Percentiles rank a stretch among this genome's conserved stretches.
Conservation (phyloP, 1,140 invertebrate species). For the Conus betulinus region DNA sequence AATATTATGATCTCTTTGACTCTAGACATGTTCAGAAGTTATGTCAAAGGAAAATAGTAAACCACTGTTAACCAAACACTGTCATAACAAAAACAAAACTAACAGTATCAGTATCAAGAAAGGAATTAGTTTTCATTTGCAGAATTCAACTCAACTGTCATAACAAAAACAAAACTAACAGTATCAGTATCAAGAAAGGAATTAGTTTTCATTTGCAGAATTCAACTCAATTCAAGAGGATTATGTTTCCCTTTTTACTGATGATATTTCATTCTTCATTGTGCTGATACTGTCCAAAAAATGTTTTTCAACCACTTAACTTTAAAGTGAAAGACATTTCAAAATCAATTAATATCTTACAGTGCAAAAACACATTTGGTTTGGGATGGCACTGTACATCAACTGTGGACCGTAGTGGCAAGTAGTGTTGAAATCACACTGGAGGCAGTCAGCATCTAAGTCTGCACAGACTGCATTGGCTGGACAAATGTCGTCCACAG, state of each 20-base stretch:
- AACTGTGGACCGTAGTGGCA: conserved; percentile 56
- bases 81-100: too few species aligned
- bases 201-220: too few species aligned
- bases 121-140: too few species aligned
- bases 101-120: too few species aligned
- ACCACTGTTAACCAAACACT: too few species aligned
- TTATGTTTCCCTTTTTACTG: not conserved
- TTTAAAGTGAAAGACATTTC: not conserved
- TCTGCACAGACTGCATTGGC: conserved; percentile 48
- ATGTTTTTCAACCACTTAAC: too few species aligned
- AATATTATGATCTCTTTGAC: too few species aligned
- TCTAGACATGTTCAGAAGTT: too few species aligned
- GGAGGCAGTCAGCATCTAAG: conserved; percentile 61
- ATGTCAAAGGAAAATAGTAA: too few species aligned
- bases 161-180: too few species aligned
- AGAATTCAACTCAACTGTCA: too few species aligned
- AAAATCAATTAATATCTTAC: conserved; percentile 46
- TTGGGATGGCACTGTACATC: conserved; percentile 55
- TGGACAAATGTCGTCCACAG: conserved; percentile 52
- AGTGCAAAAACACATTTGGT: conserved; percentile 54
- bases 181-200: too few species aligned
- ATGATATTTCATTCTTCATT: not conserved
- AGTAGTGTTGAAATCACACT: conserved; percentile 59
- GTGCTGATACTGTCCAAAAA: not conserved
- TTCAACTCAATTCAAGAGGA: not conserved